A percentile compares a stretch with the other conserved stretches of the same genome.
Conservation (phyloP, 2,888 invertebrate species). For the Drosophila barbarae region DNA sequence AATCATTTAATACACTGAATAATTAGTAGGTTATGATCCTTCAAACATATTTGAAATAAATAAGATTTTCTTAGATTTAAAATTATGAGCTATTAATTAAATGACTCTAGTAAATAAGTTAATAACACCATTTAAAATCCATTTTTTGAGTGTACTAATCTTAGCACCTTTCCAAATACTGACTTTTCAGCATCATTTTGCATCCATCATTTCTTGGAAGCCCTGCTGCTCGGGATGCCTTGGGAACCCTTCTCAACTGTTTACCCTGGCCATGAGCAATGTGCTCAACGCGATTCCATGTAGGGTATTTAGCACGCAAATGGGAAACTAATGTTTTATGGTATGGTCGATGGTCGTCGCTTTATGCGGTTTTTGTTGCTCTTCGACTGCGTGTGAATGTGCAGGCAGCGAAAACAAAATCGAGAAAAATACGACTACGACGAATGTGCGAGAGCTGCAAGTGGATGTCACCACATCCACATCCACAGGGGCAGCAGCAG, state of each 20-base stretch:
- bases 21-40: neutral
- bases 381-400: conserved; percentile 53
- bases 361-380: conserved; percentile 42
- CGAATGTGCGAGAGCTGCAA: conserved; percentile 67
- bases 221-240: conserved; percentile 3
- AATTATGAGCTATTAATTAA: neutral
- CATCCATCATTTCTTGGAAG: conserved; percentile 11
- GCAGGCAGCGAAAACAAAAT: conserved; percentile 55
- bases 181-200: conserved; percentile 9
- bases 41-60: neutral
- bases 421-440: conserved; percentile 58
- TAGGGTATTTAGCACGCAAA: conserved; percentile 73
- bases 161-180: conserved; percentile 24
- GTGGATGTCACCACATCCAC: conserved; percentile 68
- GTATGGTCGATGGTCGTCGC: conserved; percentile 49
- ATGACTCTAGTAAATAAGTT: neutral
- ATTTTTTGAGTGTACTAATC: conserved; percentile 8
- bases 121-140: neutral
- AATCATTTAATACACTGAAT: neutral
- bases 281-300: conserved; percentile 37
- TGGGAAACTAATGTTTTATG: conserved; percentile 74
- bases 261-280: conserved; percentile 2
- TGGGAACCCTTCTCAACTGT: conserved; percentile 6
- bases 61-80: neutral
- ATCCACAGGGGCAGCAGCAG: conserved; percentile 20